Evolutionary conservation across 2,888 invertebrate genomes (phyloP), one percentile per base, ranked within the genome.

Genomic region (Agapostemon virescens): DNA sequence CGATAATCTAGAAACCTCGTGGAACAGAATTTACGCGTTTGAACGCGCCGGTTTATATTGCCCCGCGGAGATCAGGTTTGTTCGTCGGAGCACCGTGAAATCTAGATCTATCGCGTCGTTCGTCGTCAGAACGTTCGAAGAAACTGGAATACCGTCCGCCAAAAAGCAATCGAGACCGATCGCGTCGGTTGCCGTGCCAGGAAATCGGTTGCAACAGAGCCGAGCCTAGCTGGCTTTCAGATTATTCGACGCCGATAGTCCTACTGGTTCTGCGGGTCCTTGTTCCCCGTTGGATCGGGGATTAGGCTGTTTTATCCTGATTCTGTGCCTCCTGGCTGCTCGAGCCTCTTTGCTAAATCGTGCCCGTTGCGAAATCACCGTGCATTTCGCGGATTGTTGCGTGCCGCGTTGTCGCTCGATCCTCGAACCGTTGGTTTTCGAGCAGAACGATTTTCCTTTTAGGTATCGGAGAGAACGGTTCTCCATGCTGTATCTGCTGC

Each of bases 1-100:
- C 87, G 82, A 87, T 87, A 87, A 87, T 87, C 82, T 87, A 87
- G 87, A 87, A 87, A 87, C 79, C 81, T 84, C 82, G 79, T 70
- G 66, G 76, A 76, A 67, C 77, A 87, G 81, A 84, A 87, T 85
- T 85, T 82, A 87, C 84, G 87, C 74, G 67, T 77, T 77, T 40
- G 17, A 71, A 55, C 73, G 75, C 36, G 63, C 55, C 81, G 69
- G 79, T 13, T 77, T 82, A 82, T 82, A 82, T 84, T 77, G 81
- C 76, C 33, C 63, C 30, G 70, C 49, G 49, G 49, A 49, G 61
- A 81, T 86, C 81, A 78, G 73, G 83, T 81, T 79, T 74, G 83
- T 77, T 61, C 81, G 77, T 85, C 86, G 78, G 69, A 20, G 52
- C 49, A 49, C 78, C 78, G 78, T 74, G 79, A 79, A 70, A 86